These are phyloP conservation scores for Rallus limicola DNA, from an alignment of 2,113 vertebrate genomes.

Conservation along the genomic window DNA sequence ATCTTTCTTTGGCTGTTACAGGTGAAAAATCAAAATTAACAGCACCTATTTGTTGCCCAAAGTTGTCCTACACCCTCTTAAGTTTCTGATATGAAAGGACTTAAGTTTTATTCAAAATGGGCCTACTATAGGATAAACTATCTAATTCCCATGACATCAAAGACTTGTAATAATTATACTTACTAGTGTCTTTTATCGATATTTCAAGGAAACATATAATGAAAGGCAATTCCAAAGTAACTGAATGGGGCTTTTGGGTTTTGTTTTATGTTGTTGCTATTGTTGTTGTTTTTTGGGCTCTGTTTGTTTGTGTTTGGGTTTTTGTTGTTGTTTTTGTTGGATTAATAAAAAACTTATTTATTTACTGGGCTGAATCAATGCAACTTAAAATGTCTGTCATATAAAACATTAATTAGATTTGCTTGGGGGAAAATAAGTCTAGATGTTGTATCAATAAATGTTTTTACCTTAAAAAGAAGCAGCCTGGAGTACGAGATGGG, in stretches of 20 bases:
- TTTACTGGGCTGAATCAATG: not conserved
- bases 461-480: not conserved
- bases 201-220: not conserved
- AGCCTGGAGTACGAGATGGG: not conserved
- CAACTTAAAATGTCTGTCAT: not conserved
- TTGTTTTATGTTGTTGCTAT: too few relatives aligned
- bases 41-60: not conserved
- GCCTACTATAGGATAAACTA: not conserved
- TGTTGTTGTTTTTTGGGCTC: not conserved
- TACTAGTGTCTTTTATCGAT: not conserved
- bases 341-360: not conserved
- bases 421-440: not conserved
- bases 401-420: not conserved
- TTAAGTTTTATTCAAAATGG: not conserved
- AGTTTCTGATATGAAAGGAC: not conserved
- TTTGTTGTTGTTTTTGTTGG: not conserved
- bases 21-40: not conserved
- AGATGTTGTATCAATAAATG: not conserved
- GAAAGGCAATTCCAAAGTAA: not conserved
- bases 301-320: too few relatives aligned
- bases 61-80: not conserved
- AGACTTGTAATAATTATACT: not conserved
- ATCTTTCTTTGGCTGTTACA: not conserved
- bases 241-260: not conserved
- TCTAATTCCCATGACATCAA: not conserved